Conservation (phyloP, 2,888 invertebrate species). For the Itoplectis maculator region DNA sequence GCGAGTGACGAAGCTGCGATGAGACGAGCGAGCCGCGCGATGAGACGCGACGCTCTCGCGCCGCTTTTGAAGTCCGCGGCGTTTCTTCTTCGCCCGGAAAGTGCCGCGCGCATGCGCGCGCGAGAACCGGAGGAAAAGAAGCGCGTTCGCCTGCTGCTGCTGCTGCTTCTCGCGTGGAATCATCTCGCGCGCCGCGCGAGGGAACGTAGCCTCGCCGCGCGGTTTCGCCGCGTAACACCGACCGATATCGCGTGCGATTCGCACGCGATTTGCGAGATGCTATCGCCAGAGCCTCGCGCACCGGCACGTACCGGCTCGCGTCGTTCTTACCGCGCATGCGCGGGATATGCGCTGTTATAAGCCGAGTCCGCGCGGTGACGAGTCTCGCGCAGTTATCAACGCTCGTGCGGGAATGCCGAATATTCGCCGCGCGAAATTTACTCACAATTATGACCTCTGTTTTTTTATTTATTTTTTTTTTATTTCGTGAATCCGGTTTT, state of each 20-base stretch:
- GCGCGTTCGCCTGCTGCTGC: too few species aligned
- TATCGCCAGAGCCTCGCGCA: conserved; percentile 67
- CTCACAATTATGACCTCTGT: background rate
- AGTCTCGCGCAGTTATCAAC: conserved; percentile 28
- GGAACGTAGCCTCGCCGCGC: background rate
- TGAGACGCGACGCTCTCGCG: conserved; percentile 33
- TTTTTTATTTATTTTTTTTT: background rate
- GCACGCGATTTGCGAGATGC: conserved; percentile 73
- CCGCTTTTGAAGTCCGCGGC: conserved; percentile 68
- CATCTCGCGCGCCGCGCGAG: conserved; percentile 25
- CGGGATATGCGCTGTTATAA: conserved; percentile 47
- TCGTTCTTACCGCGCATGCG: conserved; percentile 28
- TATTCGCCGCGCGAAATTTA: background rate
- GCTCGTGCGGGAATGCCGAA: conserved; percentile 33
- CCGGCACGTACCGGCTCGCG: conserved; percentile 55
- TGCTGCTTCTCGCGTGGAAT: conserved; percentile 12
- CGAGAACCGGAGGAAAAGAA: background rate
- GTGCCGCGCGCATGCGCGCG: too few species aligned
- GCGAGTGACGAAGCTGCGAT: background rate
- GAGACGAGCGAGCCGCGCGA: conserved; percentile 3
- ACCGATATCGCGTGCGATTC: conserved; percentile 68
- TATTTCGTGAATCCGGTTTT: background rate
- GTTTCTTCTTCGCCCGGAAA: background rate
- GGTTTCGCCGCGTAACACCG: conserved; percentile 56
- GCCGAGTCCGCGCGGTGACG: conserved; percentile 32